phyloP scores from a whole-genome alignment of 2,888 invertebrate species.

The Sesia bembeciformis region DNA sequence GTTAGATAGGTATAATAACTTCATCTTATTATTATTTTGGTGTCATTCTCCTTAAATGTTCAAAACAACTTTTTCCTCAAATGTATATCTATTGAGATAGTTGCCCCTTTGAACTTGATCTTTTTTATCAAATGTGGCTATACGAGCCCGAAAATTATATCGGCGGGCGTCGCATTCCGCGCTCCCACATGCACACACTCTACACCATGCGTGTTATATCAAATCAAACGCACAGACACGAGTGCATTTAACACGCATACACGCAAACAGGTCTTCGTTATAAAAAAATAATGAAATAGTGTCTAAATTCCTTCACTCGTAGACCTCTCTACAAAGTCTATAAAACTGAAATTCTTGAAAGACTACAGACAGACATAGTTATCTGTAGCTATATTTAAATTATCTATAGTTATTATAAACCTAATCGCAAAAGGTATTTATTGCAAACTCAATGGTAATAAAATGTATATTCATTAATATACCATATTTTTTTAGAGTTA shows the following conservation, averaged over 20 bases:
- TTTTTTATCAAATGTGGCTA: constrained; percentile 58
- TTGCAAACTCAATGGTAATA: no score
- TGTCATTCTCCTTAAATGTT: not conserved
- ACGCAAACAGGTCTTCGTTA: not conserved
- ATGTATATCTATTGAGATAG: constrained; percentile 29
- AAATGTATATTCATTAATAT: not conserved
- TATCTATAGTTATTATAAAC: no score
- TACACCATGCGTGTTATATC: not conserved
- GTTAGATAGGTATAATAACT: no score
- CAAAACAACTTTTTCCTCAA: constrained; percentile 11
- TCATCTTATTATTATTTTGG: no score
- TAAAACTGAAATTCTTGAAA: no score
- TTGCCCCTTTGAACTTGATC: constrained; percentile 69
- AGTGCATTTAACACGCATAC: not conserved
- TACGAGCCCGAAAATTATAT: constrained; percentile 52
- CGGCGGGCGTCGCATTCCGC: constrained; percentile 52
- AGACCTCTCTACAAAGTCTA: no score
- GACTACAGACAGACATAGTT: no score
- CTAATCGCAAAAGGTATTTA: no score
- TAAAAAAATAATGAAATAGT: not conserved
- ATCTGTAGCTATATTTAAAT: no score
- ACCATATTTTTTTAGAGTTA: not conserved
- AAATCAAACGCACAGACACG: not conserved
- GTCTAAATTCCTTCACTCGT: not conserved
- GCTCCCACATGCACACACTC: constrained; percentile 24